Base-by-base conservation (phyloP, 2,113 vertebrate genomes). In the Mustela nigripes region DNA sequence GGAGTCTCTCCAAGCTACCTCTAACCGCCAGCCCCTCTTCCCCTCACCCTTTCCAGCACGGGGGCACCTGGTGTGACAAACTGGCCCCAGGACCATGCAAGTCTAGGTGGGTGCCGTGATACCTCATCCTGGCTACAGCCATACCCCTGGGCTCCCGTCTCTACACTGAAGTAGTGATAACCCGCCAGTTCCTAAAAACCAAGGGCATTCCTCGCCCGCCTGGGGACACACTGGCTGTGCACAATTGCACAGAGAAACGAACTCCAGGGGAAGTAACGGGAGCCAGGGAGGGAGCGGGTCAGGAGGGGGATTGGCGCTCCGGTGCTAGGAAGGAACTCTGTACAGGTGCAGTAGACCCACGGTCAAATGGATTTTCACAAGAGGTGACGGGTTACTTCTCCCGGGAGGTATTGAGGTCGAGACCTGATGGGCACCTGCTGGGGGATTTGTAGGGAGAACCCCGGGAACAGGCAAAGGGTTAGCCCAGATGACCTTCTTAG, bases 91-190 rank as follows among this genome's bases (percentile, higher is more conserved):
- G n/a, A 14, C 71, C 58, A 18, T 31, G 4, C 33, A 42, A n/a
- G 28, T 33, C 28, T 67, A 14, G n/a, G 45, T 4, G 2, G 14
- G 26, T 3, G 4, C 21, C 7, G 4, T 4, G 62, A 8, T 5
- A 48, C n/a, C 21, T 12, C 14, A 63, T 82, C 48, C 79, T 31
- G 73, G 24, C 6, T 56, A 3, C 2, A 21, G 28, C 2, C 39
- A 5, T 12, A 16, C 24, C 12, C 36, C 26, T 33, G 11, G 36
- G 36, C 42, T 93, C 45, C 56, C 26, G 3, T 33, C 42, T 80
- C 18, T 56, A 26, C 60, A 11, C 7, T 45, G 18, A 3, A 26
- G 4, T 39, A 9, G 50, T n/a, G 19, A 45, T 4, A 53, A 48
- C 26, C 28, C 14, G 48, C 22, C 56, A 2, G 8, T n/a, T 81